These are phyloP conservation scores for Trematocara variabile DNA, from an alignment of 2,113 vertebrate genomes.

Conservation along the genomic window DNA sequence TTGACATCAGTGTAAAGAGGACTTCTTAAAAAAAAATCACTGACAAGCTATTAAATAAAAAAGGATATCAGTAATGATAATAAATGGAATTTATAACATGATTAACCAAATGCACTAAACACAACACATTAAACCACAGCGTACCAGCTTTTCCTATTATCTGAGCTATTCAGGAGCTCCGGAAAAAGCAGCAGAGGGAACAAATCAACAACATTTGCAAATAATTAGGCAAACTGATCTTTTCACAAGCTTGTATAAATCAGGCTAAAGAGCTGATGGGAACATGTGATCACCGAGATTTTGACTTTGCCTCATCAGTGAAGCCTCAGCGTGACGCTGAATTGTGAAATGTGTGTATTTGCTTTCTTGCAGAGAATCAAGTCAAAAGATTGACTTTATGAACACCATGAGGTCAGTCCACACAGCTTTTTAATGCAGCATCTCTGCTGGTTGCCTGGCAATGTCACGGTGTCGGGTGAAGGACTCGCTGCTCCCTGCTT, in stretches of 20 bases:
- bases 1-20: not conserved
- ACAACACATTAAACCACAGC: not conserved
- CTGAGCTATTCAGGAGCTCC: not conserved
- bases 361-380: not conserved
- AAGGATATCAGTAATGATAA: not conserved
- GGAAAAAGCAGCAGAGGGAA: not conserved
- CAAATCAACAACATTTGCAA: not conserved
- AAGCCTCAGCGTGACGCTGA: not conserved
- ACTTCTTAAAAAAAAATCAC: not conserved
- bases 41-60: not conserved
- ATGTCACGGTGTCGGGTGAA: not conserved
- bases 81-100: not conserved
- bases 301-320: not conserved
- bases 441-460: slow-evolving; percentile 11
- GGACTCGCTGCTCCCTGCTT: not conserved
- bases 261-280: not conserved
- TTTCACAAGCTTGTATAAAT: not conserved
- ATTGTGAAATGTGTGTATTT: not conserved
- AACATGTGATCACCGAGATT: not conserved
- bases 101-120: not conserved
- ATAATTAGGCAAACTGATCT: not conserved
- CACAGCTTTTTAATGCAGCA: not conserved
- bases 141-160: not conserved
- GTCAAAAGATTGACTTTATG: not conserved
- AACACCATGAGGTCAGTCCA: not conserved